A percentile compares a stretch with the other conserved stretches of the same genome.
Evolutionary conservation across 2,888 invertebrate genomes (phyloP).

Genomic region (Nowickia ferox): DNA sequence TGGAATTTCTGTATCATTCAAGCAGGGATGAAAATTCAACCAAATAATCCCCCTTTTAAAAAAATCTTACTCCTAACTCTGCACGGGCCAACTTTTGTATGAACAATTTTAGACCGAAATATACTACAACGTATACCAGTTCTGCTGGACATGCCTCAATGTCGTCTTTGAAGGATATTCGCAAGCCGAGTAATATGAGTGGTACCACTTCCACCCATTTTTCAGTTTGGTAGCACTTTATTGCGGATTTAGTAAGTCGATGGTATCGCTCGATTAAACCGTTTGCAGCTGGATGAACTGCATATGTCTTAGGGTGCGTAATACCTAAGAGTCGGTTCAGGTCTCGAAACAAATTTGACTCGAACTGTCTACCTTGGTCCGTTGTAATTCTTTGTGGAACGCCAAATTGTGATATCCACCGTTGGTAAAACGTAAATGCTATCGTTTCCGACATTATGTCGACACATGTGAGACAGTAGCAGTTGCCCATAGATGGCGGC

Average conservation of each 20-base stretch:
- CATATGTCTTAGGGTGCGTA: conserved; percentile 28
- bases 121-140: background rate
- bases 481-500: conserved; percentile 8
- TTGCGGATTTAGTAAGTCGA: conserved; percentile 40
- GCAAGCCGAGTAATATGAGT: background rate
- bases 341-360: conserved; percentile 73
- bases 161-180: background rate
- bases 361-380: conserved; percentile 34
- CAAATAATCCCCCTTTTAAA: too few relatives aligned
- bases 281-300: conserved; percentile 22
- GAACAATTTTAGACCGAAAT: too few relatives aligned
- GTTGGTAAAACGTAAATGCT: conserved; percentile 60
- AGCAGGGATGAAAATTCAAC: too few relatives aligned
- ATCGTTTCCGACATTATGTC: conserved; percentile 67
- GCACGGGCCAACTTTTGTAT: too few relatives aligned
- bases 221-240: background rate
- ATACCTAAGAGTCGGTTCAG: conserved; percentile 69
- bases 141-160: background rate
- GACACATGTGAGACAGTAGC: conserved; percentile 34
- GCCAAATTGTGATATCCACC: conserved; percentile 82
- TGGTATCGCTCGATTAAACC: conserved; percentile 63
- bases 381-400: conserved; percentile 78
- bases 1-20: too few relatives aligned
- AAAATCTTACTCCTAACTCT: too few relatives aligned
- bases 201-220: background rate